Evolutionary conservation across 2,113 vertebrate genomes (phyloP).

Genomic region (Gymnogyps californianus): DNA sequence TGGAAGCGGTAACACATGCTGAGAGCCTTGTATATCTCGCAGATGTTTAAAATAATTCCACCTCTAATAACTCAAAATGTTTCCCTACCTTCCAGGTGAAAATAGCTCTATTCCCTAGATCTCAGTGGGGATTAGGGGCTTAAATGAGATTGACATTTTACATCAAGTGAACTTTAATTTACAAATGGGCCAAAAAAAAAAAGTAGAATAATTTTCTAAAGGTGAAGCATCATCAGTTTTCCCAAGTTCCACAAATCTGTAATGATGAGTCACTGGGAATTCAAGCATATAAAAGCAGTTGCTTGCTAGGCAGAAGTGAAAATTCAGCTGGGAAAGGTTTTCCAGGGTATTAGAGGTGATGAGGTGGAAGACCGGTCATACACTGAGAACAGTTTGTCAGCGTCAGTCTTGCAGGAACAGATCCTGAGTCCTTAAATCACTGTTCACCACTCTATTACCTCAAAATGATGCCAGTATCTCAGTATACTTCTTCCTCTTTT

Average conservation of each 20-base stretch:
- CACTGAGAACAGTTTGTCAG: background rate
- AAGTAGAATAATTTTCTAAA: background rate
- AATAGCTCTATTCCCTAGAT: background rate
- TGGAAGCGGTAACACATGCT: background rate
- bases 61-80: background rate
- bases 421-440: background rate
- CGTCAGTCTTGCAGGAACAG: background rate
- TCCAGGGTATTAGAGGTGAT: background rate
- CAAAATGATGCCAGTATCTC: background rate
- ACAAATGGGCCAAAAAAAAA: background rate
- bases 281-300: background rate
- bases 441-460: background rate
- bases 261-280: background rate
- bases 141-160: background rate
- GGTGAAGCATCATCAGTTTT: background rate
- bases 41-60: constrained; percentile 31
- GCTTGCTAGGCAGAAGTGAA: background rate
- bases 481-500: background rate
- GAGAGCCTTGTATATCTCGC: background rate
- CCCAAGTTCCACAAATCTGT: background rate
- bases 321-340: background rate
- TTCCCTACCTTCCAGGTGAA: constrained; percentile 13
- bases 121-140: background rate
- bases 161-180: background rate
- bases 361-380: background rate